Evolutionary conservation across 2,113 vertebrate species (phyloP).

Genomic region (Orthonyx spaldingii): DNA sequence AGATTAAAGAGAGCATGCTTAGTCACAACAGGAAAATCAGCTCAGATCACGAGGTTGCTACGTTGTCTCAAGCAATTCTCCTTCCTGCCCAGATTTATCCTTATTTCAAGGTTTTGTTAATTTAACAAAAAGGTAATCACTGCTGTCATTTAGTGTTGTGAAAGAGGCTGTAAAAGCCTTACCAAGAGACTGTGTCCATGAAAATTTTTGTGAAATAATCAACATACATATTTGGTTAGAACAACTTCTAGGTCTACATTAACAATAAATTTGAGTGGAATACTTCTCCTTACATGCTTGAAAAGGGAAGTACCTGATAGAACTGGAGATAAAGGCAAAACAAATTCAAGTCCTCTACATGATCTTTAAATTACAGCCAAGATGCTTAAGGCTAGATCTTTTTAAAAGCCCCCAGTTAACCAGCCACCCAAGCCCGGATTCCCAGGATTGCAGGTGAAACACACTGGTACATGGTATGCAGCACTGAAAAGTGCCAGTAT

Average conservation of each 20-base stretch:
- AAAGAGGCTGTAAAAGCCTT: neutral
- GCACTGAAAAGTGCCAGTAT: neutral
- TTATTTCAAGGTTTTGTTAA: neutral
- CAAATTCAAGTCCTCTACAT: neutral
- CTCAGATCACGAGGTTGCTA: neutral
- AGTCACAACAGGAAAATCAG: neutral
- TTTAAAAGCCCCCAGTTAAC: neutral
- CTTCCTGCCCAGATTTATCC: neutral
- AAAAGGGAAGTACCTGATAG: neutral
- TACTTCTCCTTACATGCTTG: neutral
- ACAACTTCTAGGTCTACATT: neutral
- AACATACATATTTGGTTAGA: neutral
- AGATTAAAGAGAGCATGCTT: neutral
- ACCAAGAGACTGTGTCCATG: neutral
- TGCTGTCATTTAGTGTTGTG: neutral
- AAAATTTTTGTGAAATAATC: neutral
- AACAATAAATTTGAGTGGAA: neutral
- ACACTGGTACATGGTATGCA: fast-evolving
- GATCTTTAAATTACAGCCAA: neutral
- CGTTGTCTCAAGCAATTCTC: neutral
- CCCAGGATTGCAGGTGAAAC: neutral
- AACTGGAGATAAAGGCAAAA: neutral
- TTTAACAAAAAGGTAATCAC: neutral
- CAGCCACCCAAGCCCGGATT: neutral
- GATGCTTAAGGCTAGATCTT: neutral